Evolutionary conservation across 2,113 vertebrate species (phyloP).

Genomic region (Solea solea): DNA sequence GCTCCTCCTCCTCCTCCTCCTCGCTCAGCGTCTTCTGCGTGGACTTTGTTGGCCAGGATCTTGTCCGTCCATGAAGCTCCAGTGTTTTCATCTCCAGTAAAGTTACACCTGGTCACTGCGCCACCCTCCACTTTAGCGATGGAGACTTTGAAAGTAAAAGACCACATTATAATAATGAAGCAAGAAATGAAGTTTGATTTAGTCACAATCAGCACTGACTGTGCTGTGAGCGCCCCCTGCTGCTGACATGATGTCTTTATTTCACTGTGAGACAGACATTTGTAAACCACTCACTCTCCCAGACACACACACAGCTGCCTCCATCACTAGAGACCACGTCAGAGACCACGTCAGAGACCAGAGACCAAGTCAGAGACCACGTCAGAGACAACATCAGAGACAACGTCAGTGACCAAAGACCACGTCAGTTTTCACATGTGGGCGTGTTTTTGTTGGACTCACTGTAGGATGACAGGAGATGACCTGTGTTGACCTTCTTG

Average conservation of each 20-base stretch:
- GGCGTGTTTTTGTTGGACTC: constrained; percentile 62
- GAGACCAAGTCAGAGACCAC: no score
- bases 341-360: neutral
- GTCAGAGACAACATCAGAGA: no score
- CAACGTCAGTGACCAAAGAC: no score
- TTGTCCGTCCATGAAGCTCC: constrained; percentile 91
- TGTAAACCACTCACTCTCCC: no score
- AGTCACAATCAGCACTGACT: no score
- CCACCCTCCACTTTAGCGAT: constrained; percentile 86
- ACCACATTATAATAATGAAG: neutral
- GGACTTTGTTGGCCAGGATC: constrained; percentile 85
- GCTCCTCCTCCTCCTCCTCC: neutral
- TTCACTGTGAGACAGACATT: no score
- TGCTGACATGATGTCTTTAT: no score
- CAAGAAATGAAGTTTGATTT: no score
- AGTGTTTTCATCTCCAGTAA: constrained; percentile 84
- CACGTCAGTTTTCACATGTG: neutral
- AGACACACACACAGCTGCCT: no score
- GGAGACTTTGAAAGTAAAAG: constrained; percentile 75
- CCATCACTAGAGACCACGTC: no score
- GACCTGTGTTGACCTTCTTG: constrained; percentile 89
- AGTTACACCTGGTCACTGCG: constrained; percentile 90
- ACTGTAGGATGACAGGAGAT: constrained; percentile 92
- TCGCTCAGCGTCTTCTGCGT: constrained; percentile 51
- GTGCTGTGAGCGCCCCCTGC: no score